Conservation (phyloP, 2,797 vertebrate species). For the Cossypha dichroa region DNA sequence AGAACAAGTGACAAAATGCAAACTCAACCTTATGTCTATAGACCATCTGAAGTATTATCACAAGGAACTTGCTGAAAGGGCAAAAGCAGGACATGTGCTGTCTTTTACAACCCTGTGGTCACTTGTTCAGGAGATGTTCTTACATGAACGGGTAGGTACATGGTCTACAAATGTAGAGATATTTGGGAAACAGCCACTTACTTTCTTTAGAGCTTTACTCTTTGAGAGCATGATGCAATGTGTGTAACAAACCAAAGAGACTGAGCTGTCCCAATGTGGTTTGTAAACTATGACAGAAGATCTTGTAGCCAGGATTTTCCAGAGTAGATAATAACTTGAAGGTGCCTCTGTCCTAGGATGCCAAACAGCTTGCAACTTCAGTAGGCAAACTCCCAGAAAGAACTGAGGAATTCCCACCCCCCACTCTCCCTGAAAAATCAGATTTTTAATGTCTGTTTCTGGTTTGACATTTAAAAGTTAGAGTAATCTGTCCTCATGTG, state of each 20-base stretch:
- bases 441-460: neutral
- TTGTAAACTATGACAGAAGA: neutral
- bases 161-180: neutral
- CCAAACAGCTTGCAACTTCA: neutral
- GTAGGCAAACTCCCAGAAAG: neutral
- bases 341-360: neutral
- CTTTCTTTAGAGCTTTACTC: neutral
- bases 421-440: neutral
- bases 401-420: neutral
- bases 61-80: slow-evolving; percentile 73
- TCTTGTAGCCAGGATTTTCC: neutral
- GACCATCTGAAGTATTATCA: slow-evolving; percentile 75
- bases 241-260: neutral
- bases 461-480: neutral
- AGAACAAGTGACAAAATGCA: slow-evolving; percentile 78
- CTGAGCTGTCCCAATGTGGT: neutral
- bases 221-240: neutral
- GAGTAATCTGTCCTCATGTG: neutral
- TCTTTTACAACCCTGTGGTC: slow-evolving; percentile 84
- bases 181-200: neutral
- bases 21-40: slow-evolving; percentile 67
- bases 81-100: slow-evolving; percentile 71
- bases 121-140: slow-evolving; percentile 80
- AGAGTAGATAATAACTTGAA: neutral
- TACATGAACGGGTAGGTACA: slow-evolving; percentile 76